These are phyloP conservation scores for Dioctria rufipes DNA, from an alignment of 2,888 invertebrate genomes.

Conservation along the genomic window DNA sequence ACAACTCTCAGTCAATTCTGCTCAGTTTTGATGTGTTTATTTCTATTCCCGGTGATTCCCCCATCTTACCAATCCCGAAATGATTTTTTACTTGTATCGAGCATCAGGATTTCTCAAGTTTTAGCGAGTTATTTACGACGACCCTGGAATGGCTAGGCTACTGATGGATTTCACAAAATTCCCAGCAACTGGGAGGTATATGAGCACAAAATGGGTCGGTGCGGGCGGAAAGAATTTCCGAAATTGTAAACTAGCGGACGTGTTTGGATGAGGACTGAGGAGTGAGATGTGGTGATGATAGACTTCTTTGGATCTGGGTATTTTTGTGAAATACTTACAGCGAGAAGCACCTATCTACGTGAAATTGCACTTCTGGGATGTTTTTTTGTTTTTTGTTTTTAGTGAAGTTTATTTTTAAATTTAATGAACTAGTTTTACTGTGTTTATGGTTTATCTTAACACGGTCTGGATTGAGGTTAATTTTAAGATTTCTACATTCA, in stretches of 20 bases:
- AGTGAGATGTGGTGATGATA: background rate
- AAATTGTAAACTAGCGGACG: conserved; percentile 1
- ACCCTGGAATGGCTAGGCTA: background rate
- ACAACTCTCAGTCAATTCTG: conserved; percentile 21
- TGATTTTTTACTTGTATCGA: background rate
- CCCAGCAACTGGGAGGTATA: background rate
- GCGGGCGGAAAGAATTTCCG: conserved; percentile 25
- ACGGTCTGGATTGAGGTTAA: too few species aligned
- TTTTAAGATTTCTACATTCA: too few species aligned
- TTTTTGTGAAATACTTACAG: conserved; percentile 5
- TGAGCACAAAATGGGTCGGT: background rate
- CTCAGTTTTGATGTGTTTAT: background rate
- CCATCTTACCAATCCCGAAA: background rate
- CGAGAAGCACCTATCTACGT: background rate
- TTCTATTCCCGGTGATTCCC: background rate
- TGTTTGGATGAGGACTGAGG: conserved; percentile 15
- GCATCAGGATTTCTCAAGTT: conserved; percentile 23
- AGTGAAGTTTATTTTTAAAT: conserved; percentile 14
- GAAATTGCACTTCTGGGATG: conserved; percentile 28
- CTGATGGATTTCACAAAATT: conserved; percentile 16
- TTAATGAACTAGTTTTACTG: conserved; percentile 12
- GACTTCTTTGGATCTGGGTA: background rate
- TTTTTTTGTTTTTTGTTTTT: background rate
- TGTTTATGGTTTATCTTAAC: too few species aligned
- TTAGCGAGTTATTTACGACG: conserved; percentile 47